phyloP scores from a whole-genome alignment of 2,797 vertebrate species.

The Pseudomugil gertrudae region DNA sequence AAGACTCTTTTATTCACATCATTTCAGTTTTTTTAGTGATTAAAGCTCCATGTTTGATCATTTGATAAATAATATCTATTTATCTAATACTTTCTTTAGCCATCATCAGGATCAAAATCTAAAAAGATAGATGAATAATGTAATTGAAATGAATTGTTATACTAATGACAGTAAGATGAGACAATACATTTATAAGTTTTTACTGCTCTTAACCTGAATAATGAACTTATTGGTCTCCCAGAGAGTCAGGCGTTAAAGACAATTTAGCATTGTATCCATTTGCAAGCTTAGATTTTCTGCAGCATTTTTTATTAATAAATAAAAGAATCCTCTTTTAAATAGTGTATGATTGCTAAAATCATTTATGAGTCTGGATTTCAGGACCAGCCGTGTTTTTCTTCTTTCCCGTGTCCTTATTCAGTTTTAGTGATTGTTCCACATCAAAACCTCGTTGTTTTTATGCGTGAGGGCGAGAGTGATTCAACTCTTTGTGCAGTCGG shows the following conservation, averaged over 20 bases:
- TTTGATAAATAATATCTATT: background rate
- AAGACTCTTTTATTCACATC: conserved; percentile 1
- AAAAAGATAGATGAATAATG: background rate
- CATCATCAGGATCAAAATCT: background rate
- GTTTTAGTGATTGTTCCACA: background rate
- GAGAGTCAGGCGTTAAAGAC: background rate
- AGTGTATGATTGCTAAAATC: too few relatives aligned
- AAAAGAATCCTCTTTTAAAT: too few relatives aligned
- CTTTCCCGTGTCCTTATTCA: background rate
- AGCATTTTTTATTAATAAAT: background rate
- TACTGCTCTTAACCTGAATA: background rate
- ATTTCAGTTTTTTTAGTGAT: conserved; percentile 12
- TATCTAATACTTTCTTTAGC: background rate
- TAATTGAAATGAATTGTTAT: background rate
- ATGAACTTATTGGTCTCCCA: background rate
- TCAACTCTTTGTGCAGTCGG: background rate
- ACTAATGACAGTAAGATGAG: background rate
- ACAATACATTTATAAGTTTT: background rate
- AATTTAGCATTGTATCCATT: background rate
- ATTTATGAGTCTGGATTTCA: background rate
- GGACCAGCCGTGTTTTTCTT: background rate
- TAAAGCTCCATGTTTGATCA: too few relatives aligned
- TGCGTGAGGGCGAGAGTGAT: background rate
- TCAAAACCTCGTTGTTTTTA: background rate
- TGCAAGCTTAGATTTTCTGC: background rate